Base-by-base conservation (phyloP, 2,797 vertebrate genomes). In the Odontamblyopus lacepedii region DNA sequence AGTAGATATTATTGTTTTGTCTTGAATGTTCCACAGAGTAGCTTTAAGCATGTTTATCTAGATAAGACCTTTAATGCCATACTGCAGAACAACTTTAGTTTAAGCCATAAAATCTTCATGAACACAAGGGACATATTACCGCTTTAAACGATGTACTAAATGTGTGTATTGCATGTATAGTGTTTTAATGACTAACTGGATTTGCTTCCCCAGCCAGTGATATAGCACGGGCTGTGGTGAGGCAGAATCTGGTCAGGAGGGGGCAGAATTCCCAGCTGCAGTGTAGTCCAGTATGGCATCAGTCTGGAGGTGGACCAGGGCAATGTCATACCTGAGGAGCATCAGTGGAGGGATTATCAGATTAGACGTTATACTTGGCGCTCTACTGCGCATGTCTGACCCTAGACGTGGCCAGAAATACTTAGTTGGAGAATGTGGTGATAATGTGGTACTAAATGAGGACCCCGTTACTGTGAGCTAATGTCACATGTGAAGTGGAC, bases 131-230 rank as follows among this genome's bases (percentile, higher is more conserved):
- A n/a, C 8, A 44, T 44, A 44, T 44, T 44, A 11, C 38, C 23
- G 23, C 23, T 12, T 19, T n/a, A n/a, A 53, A 53, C n/a, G 3
- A 35, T n/a, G 29, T 32, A 53, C 19, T 35, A 62, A 35, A 9
- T 19, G 60, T 18, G 9, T 57, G 5, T 30, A 32, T 60, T 35
- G 30, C 18, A 8, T 19, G 30, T 35, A 35, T 5, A 35, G 32
- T 35, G 32, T 35, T 35, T 3, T 32, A 59, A 57, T 13, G 15
- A 94, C 95, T 95, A 89, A 96, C 95, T 95, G 79, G 63, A 78
- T 67, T 94, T 95, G 61, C 0, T 71, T 9, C 96, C 95, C 96
- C 96, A 97, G 89, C 96, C 96, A 0, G 92, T 93, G 92, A 97
- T 80, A 87, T 92, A 94, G 88, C 96, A 97, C 77, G 72, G 48